Percentiles rank a stretch among this genome's conserved stretches.
phyloP scores from a whole-genome alignment of 2,888 invertebrate species.

The Thymelicus acteon region DNA sequence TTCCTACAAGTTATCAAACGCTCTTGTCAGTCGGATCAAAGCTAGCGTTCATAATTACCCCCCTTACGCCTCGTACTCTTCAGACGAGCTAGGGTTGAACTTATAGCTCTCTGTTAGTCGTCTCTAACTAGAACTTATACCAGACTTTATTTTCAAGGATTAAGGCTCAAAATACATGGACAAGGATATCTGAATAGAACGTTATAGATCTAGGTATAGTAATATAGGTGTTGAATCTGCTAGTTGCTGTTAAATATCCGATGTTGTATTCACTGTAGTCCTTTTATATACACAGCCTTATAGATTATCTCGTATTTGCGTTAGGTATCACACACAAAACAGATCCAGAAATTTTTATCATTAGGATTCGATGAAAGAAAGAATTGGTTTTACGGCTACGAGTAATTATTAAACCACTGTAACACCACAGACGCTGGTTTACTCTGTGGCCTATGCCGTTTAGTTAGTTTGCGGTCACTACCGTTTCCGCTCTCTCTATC shows the following conservation, averaged over 20 bases:
- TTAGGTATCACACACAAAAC: no score
- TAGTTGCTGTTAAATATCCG: constrained; percentile 22
- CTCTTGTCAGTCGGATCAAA: constrained; percentile 30
- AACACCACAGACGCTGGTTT: no score
- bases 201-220: background rate
- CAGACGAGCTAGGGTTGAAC: constrained; percentile 31
- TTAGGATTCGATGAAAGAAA: no score
- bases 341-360: no score
- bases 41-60: constrained; percentile 58
- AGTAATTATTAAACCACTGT: no score
- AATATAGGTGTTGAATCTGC: constrained; percentile 24
- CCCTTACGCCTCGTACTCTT: constrained; percentile 52
- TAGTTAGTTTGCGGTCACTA: no score
- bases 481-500: no score
- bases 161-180: background rate
- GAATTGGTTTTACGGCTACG: no score
- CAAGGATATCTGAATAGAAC: background rate
- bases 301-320: no score
- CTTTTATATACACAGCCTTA: no score
- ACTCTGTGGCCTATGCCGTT: no score
- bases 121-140: background rate
- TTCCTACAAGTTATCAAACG: constrained; percentile 24
- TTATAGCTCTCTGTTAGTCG: background rate
- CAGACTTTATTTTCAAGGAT: background rate
- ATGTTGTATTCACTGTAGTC: no score